Conservation (phyloP, 2,888 invertebrate species). For the Plebejus anna region DNA sequence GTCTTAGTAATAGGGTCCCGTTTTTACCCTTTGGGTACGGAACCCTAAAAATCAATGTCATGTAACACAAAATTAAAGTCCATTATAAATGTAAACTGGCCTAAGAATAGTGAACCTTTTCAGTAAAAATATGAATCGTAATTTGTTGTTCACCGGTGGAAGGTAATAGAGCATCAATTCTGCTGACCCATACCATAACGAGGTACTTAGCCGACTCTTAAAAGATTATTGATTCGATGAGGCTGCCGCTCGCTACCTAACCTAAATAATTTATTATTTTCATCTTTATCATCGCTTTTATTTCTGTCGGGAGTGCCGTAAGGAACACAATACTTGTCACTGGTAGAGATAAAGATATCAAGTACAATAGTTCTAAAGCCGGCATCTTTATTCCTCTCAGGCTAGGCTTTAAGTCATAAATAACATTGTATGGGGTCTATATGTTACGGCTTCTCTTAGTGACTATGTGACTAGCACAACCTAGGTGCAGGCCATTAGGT, state of each 20-base stretch:
- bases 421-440: background rate
- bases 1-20: no score
- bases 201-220: conserved; percentile 9
- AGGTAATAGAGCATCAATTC: conserved; percentile 20
- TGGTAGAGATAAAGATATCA: background rate
- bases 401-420: background rate
- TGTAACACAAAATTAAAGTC: background rate
- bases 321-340: conserved; percentile 7
- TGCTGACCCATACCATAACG: conserved; percentile 17
- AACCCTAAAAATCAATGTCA: no score
- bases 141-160: background rate
- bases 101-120: conserved; percentile 6
- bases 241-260: background rate
- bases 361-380: background rate
- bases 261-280: conserved; percentile 22
- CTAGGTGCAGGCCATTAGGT: background rate
- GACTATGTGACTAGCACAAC: background rate
- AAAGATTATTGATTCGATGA: conserved; percentile 9
- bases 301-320: background rate
- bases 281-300: conserved; percentile 13
- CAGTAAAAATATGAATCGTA: background rate
- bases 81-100: background rate
- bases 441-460: no score
- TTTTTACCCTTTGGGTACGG: no score
- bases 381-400: background rate